Evolutionary conservation across 2,888 invertebrate genomes (phyloP), one percentile per base, ranked within the genome.

Genomic region (Osmoderma eremita): DNA sequence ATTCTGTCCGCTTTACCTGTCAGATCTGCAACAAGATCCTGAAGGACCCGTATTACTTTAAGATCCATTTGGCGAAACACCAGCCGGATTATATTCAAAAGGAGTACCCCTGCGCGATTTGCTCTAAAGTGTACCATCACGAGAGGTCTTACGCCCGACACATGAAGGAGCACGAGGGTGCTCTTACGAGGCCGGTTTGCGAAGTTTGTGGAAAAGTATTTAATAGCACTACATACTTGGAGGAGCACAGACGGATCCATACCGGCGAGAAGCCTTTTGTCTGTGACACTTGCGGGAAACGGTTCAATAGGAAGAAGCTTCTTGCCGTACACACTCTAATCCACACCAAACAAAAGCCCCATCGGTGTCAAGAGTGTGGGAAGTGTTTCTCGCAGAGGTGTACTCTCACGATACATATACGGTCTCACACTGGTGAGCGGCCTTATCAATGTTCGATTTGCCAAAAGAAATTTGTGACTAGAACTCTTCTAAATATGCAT

Each of bases 301-400:
- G 72, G 5, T 78, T 77, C 65, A 70, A 70, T 10, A 76, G 71
- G 18, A 75, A 71, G 64, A 70, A 66, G 38, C 65, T 73, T 54
- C 68, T 77, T 58, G 67, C 67, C 41, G 70, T 67, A 13, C 86
- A 86, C 70, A 83, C 84, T 83, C 75, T 83, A 0, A 84, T 84
- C 56, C 87, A 87, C 68, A 85, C 84, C 12, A 85, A 84, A 0
- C 84, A 85, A 22, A 85, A 84, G 70, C 84, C 83, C 18, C 84
- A 84, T 45, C 76, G 84, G 0, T 87, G 87, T 69, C 76, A 82
- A 0, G 76, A 83, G 0, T 87, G 88, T 70, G 85, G 85, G 0
- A 86, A 85, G 70, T 84, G 84, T 30, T 85, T 87, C 73, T 82
- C 86, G 0, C 86, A 86, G 48, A 83, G 84, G 18, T 83, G 85